These are phyloP conservation scores for Aphaenogaster floridana DNA, from an alignment of 1,140 invertebrate genomes.

Conservation along the genomic window DNA sequence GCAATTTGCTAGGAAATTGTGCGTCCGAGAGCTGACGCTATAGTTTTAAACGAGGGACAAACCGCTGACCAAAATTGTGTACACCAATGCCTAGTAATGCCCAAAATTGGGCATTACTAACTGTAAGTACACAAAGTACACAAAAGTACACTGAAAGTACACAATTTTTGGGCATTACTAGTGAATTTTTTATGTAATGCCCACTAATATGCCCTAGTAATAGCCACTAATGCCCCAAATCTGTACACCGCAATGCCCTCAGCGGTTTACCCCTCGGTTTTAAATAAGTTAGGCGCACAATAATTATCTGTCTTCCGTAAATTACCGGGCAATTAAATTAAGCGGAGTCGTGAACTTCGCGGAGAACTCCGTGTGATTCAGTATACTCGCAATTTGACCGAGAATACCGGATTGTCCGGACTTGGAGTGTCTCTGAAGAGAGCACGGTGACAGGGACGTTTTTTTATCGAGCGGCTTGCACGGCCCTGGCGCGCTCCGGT, in stretches of 20 bases:
- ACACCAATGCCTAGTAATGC: no score
- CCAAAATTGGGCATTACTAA: no score
- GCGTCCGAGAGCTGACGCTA: no score
- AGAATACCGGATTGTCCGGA: slow-evolving; percentile 17
- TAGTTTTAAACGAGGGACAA: no score
- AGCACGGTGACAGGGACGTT: slow-evolving; percentile 38
- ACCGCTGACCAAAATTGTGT: no score
- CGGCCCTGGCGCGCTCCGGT: slow-evolving; percentile 78
- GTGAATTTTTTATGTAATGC: no score
- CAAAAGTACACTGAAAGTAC: no score
- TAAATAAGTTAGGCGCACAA: slow-evolving; percentile 1
- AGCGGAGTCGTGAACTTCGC: slow-evolving; percentile 1
- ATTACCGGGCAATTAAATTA: slow-evolving; percentile 18
- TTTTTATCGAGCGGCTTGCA: slow-evolving; percentile 43
- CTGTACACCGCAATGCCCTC: no score
- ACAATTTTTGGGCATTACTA: no score
- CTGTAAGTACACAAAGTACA: no score
- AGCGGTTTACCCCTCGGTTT: not conserved
- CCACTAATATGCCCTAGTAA: no score
- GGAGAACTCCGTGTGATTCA: not conserved
- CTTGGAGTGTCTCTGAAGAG: slow-evolving; percentile 32
- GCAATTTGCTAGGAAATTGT: not conserved
- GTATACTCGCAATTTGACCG: not conserved
- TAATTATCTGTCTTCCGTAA: slow-evolving; percentile 10
- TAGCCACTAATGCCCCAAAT: no score